Evolutionary conservation across 2,888 invertebrate species (phyloP).

Genomic region (Yponomeuta evonymella): DNA sequence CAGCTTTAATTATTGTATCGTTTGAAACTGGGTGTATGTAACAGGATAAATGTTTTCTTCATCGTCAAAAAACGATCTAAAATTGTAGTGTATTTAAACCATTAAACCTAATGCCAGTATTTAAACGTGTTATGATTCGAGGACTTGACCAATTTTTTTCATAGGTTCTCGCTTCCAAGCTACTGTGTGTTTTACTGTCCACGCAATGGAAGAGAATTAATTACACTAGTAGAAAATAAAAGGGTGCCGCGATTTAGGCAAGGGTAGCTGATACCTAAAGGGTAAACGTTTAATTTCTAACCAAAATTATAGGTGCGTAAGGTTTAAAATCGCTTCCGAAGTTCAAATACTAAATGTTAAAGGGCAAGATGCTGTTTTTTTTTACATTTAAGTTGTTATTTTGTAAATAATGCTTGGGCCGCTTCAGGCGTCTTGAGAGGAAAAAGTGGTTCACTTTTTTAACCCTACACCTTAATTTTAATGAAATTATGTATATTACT

Average conservation of each 20-base stretch:
- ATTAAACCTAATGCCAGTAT: not conserved
- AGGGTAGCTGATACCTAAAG: not conserved
- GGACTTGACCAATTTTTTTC: not conserved
- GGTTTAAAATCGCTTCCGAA: not conserved
- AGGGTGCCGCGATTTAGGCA: not conserved
- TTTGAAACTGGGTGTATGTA: too few species aligned
- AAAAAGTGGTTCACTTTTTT: constrained; percentile 31
- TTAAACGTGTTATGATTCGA: not conserved
- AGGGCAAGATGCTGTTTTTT: constrained; percentile 8
- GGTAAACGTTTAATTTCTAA: not conserved
- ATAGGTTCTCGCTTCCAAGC: not conserved
- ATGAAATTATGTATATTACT: constrained; percentile 52
- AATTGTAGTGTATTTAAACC: too few species aligned
- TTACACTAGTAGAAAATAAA: not conserved
- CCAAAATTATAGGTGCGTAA: not conserved
- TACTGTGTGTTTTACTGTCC: not conserved
- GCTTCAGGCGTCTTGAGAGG: constrained; percentile 14
- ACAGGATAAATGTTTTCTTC: too few species aligned
- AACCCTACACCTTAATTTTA: constrained; percentile 45
- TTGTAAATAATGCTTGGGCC: constrained; percentile 45
- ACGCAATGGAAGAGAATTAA: not conserved
- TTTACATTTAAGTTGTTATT: constrained; percentile 21
- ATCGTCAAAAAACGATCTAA: too few species aligned
- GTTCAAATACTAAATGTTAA: not conserved
- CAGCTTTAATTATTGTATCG: too few species aligned